Evolutionary conservation across 2,113 vertebrate genomes (phyloP).

Genomic region (Helogale parvula): DNA sequence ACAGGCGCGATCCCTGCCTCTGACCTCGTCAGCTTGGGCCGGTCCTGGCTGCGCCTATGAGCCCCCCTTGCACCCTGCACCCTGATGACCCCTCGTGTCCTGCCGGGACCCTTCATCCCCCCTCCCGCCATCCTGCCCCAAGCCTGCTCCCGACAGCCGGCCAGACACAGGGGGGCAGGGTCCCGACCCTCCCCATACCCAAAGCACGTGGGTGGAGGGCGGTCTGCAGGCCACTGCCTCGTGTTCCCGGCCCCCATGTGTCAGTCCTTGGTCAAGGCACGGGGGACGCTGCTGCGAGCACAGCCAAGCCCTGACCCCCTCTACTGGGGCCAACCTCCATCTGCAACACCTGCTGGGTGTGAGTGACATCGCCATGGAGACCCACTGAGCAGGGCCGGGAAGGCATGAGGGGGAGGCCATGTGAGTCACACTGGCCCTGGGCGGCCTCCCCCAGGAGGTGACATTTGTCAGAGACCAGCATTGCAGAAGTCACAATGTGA

Average conservation of each 20-base stretch:
- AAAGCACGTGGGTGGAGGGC: no score
- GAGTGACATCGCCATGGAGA: accelerated
- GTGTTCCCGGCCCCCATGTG: accelerated
- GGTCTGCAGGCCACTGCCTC: no score
- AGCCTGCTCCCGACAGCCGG: neutral
- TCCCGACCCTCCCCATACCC: neutral
- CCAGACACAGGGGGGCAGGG: neutral
- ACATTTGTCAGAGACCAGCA: neutral
- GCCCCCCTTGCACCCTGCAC: neutral
- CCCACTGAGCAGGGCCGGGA: no score
- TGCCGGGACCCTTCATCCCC: neutral
- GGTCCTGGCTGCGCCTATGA: neutral
- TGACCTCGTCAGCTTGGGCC: neutral
- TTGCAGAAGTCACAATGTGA: neutral
- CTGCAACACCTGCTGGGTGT: neutral
- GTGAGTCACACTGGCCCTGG: neutral
- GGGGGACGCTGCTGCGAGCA: neutral
- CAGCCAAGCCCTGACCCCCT: accelerated
- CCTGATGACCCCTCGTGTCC: neutral
- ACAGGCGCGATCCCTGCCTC: no score
- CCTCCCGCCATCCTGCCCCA: neutral
- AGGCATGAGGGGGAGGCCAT: accelerated
- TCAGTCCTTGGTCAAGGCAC: neutral
- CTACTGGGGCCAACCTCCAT: neutral
- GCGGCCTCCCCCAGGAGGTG: neutral